These are phyloP conservation scores for Xyrichtys novacula DNA, from an alignment of 2,797 vertebrate species.

Conservation along the genomic window DNA sequence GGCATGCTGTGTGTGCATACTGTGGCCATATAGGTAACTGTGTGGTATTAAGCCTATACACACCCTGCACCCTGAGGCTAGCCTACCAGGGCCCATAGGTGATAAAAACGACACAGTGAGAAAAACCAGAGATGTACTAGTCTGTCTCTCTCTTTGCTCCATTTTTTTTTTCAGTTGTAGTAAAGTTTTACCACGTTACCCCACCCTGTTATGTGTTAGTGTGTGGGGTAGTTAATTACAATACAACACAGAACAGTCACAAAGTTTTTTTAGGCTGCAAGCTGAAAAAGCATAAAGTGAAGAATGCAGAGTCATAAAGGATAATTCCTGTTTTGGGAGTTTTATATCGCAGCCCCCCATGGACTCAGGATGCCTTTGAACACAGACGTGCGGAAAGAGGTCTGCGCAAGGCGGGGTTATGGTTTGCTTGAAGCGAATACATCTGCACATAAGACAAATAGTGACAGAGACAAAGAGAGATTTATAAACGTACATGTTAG, in stretches of 20 bases:
- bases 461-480: constrained; percentile 14
- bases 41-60: constrained; percentile 60
- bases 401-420: constrained; percentile 42
- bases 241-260: constrained; percentile 74
- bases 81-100: constrained; percentile 67
- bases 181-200: constrained; percentile 77
- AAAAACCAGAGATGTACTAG: constrained; percentile 81
- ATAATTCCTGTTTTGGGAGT: constrained; percentile 73
- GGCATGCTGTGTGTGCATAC: constrained; percentile 30
- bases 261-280: constrained; percentile 59
- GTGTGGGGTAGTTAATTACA: constrained; percentile 79
- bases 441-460: constrained; percentile 27
- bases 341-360: constrained; percentile 80
- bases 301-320: constrained; percentile 84
- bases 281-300: constrained; percentile 80
- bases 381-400: constrained; percentile 48
- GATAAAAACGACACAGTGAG: constrained; percentile 85
- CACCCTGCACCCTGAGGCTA: constrained; percentile 57
- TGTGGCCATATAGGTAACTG: constrained; percentile 54
- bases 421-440: constrained; percentile 50
- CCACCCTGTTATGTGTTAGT: constrained; percentile 72
- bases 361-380: constrained; percentile 78
- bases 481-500: constrained; percentile 32
- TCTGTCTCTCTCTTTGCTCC: constrained; percentile 57
- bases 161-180: constrained; percentile 64